A percentile compares a stretch with the other conserved stretches of the same genome.
These are phyloP conservation scores for Clepsis dumicolana DNA, from an alignment of 2,888 invertebrate species.

Conservation along the genomic window DNA sequence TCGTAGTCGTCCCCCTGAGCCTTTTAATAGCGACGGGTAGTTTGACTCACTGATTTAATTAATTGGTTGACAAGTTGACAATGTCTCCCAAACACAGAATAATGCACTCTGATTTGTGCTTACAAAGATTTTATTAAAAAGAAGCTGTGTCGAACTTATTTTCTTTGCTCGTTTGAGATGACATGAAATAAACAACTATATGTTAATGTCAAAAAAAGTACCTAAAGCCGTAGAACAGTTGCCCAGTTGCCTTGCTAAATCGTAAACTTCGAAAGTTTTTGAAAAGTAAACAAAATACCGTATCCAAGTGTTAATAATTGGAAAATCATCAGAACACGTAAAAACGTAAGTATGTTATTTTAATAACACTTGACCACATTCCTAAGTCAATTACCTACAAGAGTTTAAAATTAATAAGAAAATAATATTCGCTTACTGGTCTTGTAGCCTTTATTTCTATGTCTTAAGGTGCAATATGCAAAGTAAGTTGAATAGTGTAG, in stretches of 20 bases:
- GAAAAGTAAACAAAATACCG: conserved; percentile 41
- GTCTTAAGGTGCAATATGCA: conserved; percentile 4
- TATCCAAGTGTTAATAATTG: conserved; percentile 1
- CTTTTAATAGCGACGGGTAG: too few relatives aligned
- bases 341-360: not conserved
- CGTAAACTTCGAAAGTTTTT: conserved; percentile 6
- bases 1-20: too few relatives aligned
- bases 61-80: too few relatives aligned
- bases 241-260: too few relatives aligned
- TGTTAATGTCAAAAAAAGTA: not conserved
- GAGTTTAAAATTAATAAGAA: not conserved
- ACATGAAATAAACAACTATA: not conserved
- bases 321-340: conserved; percentile 8
- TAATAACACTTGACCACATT: not conserved
- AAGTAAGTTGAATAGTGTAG: not conserved
- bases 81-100: too few relatives aligned
- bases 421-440: not conserved
- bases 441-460: not conserved
- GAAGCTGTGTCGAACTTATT: not conserved
- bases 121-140: too few relatives aligned
- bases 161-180: not conserved
- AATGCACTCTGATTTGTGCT: too few relatives aligned
- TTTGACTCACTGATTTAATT: too few relatives aligned
- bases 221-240: too few relatives aligned
- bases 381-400: not conserved